These are phyloP conservation scores for Mamestra configurata DNA, from an alignment of 1,140 invertebrate genomes.

Conservation along the genomic window DNA sequence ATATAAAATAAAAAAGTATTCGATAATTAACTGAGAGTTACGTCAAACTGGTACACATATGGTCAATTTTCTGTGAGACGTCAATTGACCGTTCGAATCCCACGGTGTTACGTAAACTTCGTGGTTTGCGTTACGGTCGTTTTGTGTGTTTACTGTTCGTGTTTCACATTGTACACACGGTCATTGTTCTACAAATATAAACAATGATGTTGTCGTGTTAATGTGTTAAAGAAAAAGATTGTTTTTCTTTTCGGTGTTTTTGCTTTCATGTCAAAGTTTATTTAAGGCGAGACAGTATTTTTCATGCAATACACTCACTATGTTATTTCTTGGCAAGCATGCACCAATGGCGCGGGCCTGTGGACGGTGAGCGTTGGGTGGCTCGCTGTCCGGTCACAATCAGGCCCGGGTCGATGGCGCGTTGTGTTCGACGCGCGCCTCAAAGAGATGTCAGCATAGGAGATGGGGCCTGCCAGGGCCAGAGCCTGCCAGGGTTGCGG, in stretches of 20 bases:
- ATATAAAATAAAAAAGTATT: conserved; percentile 32
- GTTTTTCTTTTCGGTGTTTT: conserved; percentile 20
- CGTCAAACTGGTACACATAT: conserved; percentile 44
- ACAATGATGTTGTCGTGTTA: conserved; percentile 35
- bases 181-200: conserved; percentile 47
- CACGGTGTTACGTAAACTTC: conserved; percentile 47
- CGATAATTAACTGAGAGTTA: conserved; percentile 39
- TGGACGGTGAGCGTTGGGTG: no score
- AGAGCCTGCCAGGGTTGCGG: no score
- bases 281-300: not conserved
- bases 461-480: no score
- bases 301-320: not conserved
- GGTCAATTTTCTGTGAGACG: conserved; percentile 50
- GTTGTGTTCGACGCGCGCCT: no score
- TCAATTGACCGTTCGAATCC: conserved; percentile 43
- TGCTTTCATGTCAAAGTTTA: not conserved
- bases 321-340: not conserved
- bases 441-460: no score
- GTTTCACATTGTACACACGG: conserved; percentile 9
- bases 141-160: conserved; percentile 42
- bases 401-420: no score
- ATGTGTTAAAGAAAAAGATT: conserved; percentile 33
- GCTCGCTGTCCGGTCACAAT: no score
- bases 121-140: conserved; percentile 27
- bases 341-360: no score